A percentile compares a stretch with the other conserved stretches of the same genome.
These are phyloP conservation scores for Malurus elegans DNA, from an alignment of 2,113 vertebrate species.

Conservation along the genomic window DNA sequence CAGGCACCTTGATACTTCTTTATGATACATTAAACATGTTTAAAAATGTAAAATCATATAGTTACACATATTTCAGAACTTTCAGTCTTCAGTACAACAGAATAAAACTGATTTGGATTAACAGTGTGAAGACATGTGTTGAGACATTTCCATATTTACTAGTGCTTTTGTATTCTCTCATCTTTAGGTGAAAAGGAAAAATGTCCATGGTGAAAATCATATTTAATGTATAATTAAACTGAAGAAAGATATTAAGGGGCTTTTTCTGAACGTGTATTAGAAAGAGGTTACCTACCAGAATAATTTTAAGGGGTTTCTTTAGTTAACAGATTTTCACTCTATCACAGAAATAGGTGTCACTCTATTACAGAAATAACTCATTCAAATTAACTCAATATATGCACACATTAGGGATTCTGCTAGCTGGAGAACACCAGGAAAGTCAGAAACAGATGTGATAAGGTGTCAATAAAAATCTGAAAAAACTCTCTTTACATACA, in stretches of 20 bases:
- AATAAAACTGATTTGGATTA: slow-evolving; percentile 14
- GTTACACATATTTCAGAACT: neutral
- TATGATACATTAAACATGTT: neutral
- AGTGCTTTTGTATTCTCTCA: neutral
- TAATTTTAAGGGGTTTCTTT: neutral
- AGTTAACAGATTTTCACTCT: neutral
- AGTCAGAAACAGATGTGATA: neutral
- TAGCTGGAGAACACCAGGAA: neutral
- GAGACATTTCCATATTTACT: neutral
- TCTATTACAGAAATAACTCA: neutral
- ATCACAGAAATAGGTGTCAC: neutral
- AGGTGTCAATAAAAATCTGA: neutral
- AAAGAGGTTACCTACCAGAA: neutral
- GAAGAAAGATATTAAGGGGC: neutral
- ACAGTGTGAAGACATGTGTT: neutral
- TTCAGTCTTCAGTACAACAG: neutral
- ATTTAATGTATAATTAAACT: slow-evolving; percentile 11
- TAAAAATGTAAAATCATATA: neutral
- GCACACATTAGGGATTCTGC: neutral
- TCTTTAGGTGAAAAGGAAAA: neutral
- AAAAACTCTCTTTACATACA: neutral
- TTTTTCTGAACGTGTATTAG: neutral
- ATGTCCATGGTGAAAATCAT: neutral
- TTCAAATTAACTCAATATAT: neutral
- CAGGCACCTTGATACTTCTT: neutral